Evolutionary conservation across 2,888 invertebrate species (phyloP).

Genomic region (Anaspis maculata): DNA sequence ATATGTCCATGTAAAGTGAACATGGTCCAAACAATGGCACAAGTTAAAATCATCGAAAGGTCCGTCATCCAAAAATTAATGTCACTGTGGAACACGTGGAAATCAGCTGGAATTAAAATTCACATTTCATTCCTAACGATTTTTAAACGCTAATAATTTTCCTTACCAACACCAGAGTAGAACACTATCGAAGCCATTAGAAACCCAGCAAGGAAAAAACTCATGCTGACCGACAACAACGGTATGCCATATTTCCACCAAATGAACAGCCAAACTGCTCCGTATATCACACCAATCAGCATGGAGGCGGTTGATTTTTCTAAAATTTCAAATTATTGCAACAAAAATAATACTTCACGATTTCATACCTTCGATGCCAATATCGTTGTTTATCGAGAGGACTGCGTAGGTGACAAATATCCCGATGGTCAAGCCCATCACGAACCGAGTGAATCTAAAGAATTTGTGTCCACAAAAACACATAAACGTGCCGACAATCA

Average conservation of each 20-base stretch:
- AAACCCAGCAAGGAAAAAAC: conserved; percentile 54
- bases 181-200: conserved; percentile 45
- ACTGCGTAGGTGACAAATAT: conserved; percentile 49
- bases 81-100: conserved; percentile 44
- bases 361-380: conserved; percentile 6
- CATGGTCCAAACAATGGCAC: conserved; percentile 35
- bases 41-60: conserved; percentile 42
- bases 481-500: conserved; percentile 55
- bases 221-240: conserved; percentile 50
- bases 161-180: conserved; percentile 24
- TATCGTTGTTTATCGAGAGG: conserved; percentile 20
- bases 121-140: too few species aligned
- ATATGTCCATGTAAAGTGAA: conserved; percentile 51
- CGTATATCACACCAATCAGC: conserved; percentile 50
- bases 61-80: conserved; percentile 54
- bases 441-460: conserved; percentile 53
- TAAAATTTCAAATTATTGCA: conserved; percentile 33
- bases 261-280: conserved; percentile 51
- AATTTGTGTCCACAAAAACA: conserved; percentile 57
- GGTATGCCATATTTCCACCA: conserved; percentile 59
- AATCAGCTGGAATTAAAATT: conserved; percentile 42
- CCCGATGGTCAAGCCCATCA: conserved; percentile 52
- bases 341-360: conserved; percentile 2
- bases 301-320: conserved; percentile 46
- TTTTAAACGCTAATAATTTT: neutral